Evolutionary conservation across 2,113 vertebrate genomes (phyloP).

Genomic region (Sciurus niger): DNA sequence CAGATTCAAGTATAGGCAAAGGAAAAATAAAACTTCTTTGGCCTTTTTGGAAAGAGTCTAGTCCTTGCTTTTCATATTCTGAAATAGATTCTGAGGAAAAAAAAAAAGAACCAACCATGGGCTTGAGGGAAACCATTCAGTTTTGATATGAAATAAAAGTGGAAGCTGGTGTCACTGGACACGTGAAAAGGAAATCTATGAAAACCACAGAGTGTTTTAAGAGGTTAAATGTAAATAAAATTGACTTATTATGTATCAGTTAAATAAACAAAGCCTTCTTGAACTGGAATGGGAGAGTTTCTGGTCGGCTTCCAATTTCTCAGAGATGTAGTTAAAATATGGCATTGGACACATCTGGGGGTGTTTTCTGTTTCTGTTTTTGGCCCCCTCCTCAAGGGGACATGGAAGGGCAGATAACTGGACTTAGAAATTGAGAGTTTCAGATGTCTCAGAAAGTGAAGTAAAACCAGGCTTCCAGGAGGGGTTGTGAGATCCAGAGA

Average conservation of each 20-base stretch:
- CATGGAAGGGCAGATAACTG: not conserved
- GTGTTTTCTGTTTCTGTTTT: not conserved
- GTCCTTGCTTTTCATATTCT: not conserved
- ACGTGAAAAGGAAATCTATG: conserved; percentile 75
- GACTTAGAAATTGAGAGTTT: not conserved
- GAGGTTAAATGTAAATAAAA: conserved; percentile 76
- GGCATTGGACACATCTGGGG: not conserved
- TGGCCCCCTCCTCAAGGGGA: not conserved
- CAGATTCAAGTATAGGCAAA: not conserved
- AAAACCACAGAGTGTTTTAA: conserved; percentile 75
- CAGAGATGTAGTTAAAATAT: conserved; percentile 43
- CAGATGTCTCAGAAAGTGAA: not conserved
- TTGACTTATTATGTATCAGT: conserved; percentile 69
- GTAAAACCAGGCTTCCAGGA: not conserved
- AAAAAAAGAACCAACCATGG: too few species aligned
- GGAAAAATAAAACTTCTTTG: not conserved
- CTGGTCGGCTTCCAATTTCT: conserved; percentile 42
- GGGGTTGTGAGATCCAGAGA: not conserved
- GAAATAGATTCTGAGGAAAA: conserved; percentile 16
- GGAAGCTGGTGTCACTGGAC: conserved; percentile 52
- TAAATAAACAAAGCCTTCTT: conserved; percentile 73
- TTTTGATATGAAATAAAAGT: conserved; percentile 60
- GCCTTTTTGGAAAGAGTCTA: not conserved
- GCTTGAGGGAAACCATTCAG: not conserved
- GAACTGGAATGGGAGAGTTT: conserved; percentile 27